phyloP scores from a whole-genome alignment of 23 tunicate genomes.

The Oikopleura vanhoeffeni region DNA sequence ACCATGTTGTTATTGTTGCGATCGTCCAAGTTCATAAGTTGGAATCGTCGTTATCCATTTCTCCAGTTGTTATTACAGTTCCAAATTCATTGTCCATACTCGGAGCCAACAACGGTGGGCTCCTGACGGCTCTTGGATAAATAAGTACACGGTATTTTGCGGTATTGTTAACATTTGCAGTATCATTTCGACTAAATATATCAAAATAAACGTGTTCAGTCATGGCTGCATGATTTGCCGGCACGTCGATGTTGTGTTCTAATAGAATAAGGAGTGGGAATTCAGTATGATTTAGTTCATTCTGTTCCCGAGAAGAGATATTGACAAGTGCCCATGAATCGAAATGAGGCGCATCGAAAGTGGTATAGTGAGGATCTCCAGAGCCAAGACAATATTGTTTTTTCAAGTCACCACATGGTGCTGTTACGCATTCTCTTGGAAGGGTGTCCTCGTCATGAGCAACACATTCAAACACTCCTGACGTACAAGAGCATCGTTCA shows the following conservation, averaged over 20 bases:
- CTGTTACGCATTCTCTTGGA: no score
- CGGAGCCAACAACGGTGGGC: background rate
- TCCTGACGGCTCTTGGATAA: background rate
- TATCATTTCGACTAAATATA: background rate
- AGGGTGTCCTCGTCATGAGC: no score
- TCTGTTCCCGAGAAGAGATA: background rate
- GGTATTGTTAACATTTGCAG: background rate
- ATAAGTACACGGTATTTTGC: background rate
- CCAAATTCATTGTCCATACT: background rate
- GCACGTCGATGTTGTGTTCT: conserved; percentile 11
- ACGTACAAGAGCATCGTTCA: no score
- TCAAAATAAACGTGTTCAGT: background rate
- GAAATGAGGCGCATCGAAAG: conserved; percentile 17
- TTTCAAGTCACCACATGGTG: background rate
- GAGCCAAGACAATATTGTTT: background rate
- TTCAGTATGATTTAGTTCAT: background rate
- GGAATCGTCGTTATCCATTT: background rate
- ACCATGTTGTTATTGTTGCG: background rate
- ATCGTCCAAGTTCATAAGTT: background rate
- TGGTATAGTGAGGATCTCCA: conserved; percentile 28
- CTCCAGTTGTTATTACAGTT: no score
- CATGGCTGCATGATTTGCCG: background rate
- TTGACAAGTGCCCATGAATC: conserved; percentile 28
- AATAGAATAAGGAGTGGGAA: background rate
- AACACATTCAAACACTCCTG: no score